Evolutionary conservation across 2,797 vertebrate species (phyloP).

Genomic region (Synaphobranchus kaupii): DNA sequence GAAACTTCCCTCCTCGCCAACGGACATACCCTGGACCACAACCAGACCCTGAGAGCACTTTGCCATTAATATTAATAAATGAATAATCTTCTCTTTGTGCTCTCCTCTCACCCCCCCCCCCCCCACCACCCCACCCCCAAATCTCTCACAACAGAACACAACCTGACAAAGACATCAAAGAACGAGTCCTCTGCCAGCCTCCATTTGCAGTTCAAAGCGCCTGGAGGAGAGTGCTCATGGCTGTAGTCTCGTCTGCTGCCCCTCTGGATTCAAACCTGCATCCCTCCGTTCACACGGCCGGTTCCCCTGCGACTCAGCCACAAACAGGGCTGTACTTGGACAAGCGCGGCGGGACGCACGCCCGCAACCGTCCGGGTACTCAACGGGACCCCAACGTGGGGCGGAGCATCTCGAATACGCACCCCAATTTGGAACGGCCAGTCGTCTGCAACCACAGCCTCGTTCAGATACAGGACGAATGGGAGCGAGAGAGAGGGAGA

Average conservation of each 20-base stretch:
- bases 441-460: neutral
- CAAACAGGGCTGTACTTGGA: neutral
- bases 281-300: neutral
- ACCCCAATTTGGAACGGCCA: neutral
- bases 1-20: neutral
- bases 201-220: neutral
- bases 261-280: neutral
- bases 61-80: conserved; percentile 13
- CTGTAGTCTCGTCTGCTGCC: neutral
- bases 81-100: neutral
- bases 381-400: neutral
- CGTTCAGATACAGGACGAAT: too few species aligned
- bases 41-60: neutral
- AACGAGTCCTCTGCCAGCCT: neutral
- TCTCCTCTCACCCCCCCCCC: neutral
- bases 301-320: neutral
- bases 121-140: neutral
- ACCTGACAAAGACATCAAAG: neutral
- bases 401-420: neutral
- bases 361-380: neutral
- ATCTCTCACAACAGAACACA: neutral
- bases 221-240: neutral
- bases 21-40: neutral
- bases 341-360: neutral
- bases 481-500: too few species aligned